A percentile compares a stretch with the other conserved stretches of the same genome.
phyloP scores from a whole-genome alignment of 2,113 vertebrate genomes.

The Notiomystis cincta region DNA sequence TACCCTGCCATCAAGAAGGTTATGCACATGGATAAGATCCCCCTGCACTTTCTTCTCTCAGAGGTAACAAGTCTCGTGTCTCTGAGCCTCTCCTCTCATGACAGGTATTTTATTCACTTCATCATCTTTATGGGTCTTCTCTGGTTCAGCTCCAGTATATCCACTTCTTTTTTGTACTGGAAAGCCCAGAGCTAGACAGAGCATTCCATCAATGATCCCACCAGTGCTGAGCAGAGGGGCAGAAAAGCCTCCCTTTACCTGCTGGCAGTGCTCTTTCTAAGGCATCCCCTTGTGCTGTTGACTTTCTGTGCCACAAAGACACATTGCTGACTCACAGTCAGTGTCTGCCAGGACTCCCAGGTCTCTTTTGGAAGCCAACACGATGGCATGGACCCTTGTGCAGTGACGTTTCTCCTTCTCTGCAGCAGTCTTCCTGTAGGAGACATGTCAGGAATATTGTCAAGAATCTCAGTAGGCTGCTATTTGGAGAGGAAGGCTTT shows the following conservation, averaged over 20 bases:
- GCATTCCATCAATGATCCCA: not conserved
- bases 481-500: not conserved
- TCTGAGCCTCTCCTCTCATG: not conserved
- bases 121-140: not conserved
- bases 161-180: not conserved
- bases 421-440: not conserved
- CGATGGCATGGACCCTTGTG: not conserved
- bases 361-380: not conserved
- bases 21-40: not conserved
- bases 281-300: not conserved
- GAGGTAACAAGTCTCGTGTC: not conserved
- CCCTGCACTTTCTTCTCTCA: not conserved
- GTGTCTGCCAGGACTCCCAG: not conserved
- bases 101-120: not conserved
- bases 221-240: not conserved
- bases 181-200: not conserved
- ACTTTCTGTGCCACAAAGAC: not conserved
- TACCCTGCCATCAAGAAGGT: not conserved
- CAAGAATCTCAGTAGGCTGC: not conserved
- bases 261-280: not conserved
- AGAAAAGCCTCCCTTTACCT: not conserved
- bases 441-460: not conserved
- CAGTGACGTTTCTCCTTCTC: not conserved
- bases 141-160: not conserved
- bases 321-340: not conserved